Conservation (phyloP, 2,797 vertebrate species). For the Xenopus petersii region DNA sequence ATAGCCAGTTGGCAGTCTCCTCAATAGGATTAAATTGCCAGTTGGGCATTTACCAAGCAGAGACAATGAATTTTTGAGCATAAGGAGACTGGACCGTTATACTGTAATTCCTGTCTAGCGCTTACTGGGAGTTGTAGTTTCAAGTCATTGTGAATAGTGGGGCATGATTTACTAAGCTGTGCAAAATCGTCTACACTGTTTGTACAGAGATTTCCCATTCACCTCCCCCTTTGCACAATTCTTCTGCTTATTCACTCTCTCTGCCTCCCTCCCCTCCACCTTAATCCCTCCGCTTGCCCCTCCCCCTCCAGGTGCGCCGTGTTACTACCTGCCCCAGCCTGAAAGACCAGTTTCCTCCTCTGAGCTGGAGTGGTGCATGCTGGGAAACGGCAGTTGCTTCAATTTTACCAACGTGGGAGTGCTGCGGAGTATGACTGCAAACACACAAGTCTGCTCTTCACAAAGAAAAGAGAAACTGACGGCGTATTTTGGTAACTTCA, state of each 20-base stretch:
- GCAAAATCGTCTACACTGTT: no score
- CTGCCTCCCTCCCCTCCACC: neutral
- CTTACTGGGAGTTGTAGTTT: no score
- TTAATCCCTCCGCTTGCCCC: neutral
- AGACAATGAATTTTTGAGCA: no score
- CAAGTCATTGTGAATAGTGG: no score
- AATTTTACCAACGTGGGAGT: constrained; percentile 12
- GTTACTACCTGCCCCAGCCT: constrained; percentile 27
- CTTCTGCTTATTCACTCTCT: no score
- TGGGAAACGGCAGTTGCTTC: constrained; percentile 25
- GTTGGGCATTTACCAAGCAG: neutral
- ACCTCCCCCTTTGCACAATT: no score
- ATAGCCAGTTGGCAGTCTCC: neutral
- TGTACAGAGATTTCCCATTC: no score
- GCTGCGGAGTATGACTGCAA: neutral
- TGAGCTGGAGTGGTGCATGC: constrained; percentile 6
- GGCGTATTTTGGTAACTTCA: neutral
- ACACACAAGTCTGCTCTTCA: neutral
- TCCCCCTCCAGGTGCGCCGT: constrained; percentile 25
- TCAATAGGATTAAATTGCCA: neutral
- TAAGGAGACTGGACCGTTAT: no score
- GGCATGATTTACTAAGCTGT: no score
- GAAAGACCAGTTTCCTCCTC: constrained; percentile 37
- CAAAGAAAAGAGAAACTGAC: no score
- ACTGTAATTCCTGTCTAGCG: no score